Evolutionary conservation across 2,888 invertebrate species (phyloP).

Genomic region (Sympetrum striolatum): DNA sequence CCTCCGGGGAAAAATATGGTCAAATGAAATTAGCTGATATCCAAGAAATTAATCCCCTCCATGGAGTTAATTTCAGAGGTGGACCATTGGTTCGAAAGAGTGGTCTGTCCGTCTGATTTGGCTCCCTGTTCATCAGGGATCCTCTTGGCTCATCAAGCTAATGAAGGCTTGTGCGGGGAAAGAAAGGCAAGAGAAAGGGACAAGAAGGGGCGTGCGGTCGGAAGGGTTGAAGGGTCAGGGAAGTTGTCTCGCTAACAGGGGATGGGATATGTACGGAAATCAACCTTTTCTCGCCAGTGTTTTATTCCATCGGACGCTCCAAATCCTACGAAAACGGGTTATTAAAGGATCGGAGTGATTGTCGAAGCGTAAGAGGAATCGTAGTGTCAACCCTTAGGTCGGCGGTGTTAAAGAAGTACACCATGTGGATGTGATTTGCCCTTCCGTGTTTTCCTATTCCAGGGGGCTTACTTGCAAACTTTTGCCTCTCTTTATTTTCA

Average conservation of each 20-base stretch:
- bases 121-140: not conserved
- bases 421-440: too few relatives aligned
- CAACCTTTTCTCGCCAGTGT: too few relatives aligned
- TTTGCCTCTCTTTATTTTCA: too few relatives aligned
- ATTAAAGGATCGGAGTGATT: too few relatives aligned
- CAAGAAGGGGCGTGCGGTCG: not conserved
- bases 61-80: not conserved
- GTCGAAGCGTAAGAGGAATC: too few relatives aligned
- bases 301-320: too few relatives aligned
- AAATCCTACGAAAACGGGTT: too few relatives aligned
- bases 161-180: slow-evolving; percentile 29
- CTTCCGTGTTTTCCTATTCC: too few relatives aligned
- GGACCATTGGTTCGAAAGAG: not conserved
- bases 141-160: slow-evolving; percentile 13
- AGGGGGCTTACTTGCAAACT: too few relatives aligned
- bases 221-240: not conserved
- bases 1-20: not conserved
- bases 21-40: not conserved
- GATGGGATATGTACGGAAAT: too few relatives aligned
- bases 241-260: not conserved
- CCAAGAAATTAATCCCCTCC: not conserved
- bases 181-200: not conserved
- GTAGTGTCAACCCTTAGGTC: too few relatives aligned
- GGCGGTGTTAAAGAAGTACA: too few relatives aligned
- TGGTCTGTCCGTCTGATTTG: not conserved